Evolutionary conservation across 2,113 vertebrate genomes (phyloP).

Genomic region (Monarcha castaneiventris): DNA sequence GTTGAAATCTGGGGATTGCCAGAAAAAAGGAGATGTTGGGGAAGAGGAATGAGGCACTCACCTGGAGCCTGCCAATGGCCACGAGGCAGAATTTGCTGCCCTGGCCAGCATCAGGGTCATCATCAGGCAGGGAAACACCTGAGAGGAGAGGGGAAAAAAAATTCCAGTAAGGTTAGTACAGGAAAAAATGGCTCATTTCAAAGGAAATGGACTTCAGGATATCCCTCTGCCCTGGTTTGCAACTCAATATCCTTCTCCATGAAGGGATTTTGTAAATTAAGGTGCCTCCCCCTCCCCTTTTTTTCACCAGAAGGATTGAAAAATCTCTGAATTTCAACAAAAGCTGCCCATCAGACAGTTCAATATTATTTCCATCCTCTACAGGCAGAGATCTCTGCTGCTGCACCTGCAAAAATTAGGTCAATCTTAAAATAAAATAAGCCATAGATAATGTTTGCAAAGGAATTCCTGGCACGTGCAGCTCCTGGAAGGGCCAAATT

Average conservation of each 20-base stretch:
- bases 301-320: neutral
- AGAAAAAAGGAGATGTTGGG: rapidly evolving
- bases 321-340: neutral
- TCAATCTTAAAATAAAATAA: neutral
- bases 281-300: neutral
- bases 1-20: rapidly evolving
- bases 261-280: neutral
- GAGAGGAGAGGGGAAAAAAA: neutral
- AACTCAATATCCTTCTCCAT: neutral
- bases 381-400: neutral
- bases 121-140: conserved; percentile 92
- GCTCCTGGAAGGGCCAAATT: neutral
- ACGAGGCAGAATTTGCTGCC: conserved; percentile 95
- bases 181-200: neutral
- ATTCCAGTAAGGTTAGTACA: neutral
- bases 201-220: neutral
- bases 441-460: rapidly evolving
- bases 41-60: neutral
- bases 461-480: neutral
- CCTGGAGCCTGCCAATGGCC: conserved; percentile 96
- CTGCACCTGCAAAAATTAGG: neutral
- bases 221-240: neutral
- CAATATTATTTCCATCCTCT: neutral
- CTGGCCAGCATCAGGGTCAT: conserved; percentile 88
- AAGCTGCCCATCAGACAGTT: neutral